Evolutionary conservation across 2,113 vertebrate genomes (phyloP), one percentile per base, ranked within the genome.

Genomic region (Indicator maculatus): DNA sequence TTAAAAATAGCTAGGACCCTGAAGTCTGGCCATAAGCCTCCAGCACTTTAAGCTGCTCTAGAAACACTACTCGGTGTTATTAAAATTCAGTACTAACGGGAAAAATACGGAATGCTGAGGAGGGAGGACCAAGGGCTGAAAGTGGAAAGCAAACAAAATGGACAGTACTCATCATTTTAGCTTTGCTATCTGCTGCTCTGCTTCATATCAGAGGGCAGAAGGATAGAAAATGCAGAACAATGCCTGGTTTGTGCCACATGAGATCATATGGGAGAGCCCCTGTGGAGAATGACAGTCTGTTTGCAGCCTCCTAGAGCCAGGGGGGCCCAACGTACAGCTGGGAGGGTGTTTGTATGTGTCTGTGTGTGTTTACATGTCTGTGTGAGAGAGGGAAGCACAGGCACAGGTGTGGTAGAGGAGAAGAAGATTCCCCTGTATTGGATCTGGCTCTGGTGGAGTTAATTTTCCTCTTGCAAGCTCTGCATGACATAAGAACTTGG

Each of bases 281-380:
- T n/a, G 58, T 44, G 14, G 64, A 33, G 58, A 41, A 16, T 5
- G 28, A 20, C 47, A 18, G 33, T 39, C 47, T 39, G 16, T 10
- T 17, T 70, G 39, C 55, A 16, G 33, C 38, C 45, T 41, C 2
- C 38, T 7, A 12, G 45, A 44, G 41, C 33, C 23, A 12, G 5
- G 47, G 50, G 17, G 8, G 10, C 6, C 6, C 50, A n/a, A 5
- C 1, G 45, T 16, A 23, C 60, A 73, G 24, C 53, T 63, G 47
- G 16, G 1, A 13, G 9, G 5, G 52, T 4, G 1, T 18, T 7
- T 39, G 14, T 20, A 10, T 6, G 30, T 5, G 21, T 7, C 7
- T 1, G 0, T 20, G 10, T 50, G 47, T 50, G 21, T 50, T 50
- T 50, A 50, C 47, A 50, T 3, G 20, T 9, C 6, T 24, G 14